A percentile compares a stretch with the other conserved stretches of the same genome.
These are phyloP conservation scores for Chunga burmeisteri DNA, from an alignment of 2,113 vertebrate species.

Conservation along the genomic window DNA sequence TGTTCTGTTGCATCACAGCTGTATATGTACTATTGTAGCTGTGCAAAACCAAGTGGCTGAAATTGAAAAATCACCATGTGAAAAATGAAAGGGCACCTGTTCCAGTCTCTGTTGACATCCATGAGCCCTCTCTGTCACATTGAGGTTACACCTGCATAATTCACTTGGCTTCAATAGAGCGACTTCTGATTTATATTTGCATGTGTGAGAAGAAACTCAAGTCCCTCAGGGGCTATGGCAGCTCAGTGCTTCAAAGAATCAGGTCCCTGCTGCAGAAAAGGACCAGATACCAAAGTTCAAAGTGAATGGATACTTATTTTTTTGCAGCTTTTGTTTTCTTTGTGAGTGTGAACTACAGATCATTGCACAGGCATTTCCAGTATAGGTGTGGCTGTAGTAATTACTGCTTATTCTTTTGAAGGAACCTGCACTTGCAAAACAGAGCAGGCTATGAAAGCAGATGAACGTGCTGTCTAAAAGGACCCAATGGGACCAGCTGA, in stretches of 20 bases:
- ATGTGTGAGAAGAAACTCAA: background rate
- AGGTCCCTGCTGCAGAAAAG: background rate
- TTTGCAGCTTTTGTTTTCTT: background rate
- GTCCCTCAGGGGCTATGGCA: background rate
- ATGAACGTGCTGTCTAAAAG: background rate
- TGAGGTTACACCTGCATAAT: conserved; percentile 26
- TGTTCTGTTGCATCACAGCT: conserved; percentile 22
- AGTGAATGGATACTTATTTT: background rate
- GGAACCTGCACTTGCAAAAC: conserved; percentile 1
- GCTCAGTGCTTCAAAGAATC: conserved; percentile 28
- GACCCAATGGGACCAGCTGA: background rate
- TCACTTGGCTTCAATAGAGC: background rate
- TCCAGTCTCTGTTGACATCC: background rate
- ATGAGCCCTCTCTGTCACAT: background rate
- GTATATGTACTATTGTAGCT: background rate
- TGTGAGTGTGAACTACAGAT: background rate
- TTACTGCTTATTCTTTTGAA: conserved; percentile 20
- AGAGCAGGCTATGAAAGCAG: background rate
- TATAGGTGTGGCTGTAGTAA: conserved; percentile 54
- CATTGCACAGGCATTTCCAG: conserved; percentile 49
- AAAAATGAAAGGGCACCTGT: conserved; percentile 46
- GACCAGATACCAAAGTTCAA: background rate
- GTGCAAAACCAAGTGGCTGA: background rate
- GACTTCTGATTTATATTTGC: conserved; percentile 30
- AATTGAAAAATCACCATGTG: conserved; percentile 8